Base-by-base conservation (phyloP, 2,797 vertebrate species). In the Geotrypetes seraphini region DNA sequence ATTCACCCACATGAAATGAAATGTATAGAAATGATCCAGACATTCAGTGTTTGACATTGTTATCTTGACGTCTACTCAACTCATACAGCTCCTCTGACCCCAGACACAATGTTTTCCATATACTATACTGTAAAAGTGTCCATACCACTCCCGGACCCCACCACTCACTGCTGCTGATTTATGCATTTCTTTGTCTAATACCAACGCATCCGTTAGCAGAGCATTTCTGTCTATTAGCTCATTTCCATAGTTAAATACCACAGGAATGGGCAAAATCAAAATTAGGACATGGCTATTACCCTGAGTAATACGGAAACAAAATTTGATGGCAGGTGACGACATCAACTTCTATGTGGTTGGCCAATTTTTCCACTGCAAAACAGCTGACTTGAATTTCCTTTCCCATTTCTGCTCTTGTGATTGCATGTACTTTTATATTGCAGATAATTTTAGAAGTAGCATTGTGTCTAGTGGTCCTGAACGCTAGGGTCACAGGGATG, bases 31-130 rank as follows among this genome's bases (percentile, higher is more conserved):
- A n/a, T n/a, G n/a, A n/a, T 66, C 65, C 73, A 75, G 51, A 55
- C 38, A 23, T 55, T 57, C 48, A 65, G 34, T 64, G 65, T 78
- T 79, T 75, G 65, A 79, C 73, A 58, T 71, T 60, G 56, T 53
- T 66, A 52, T 56, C 56, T 66, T 63, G 50, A 56, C 62, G 57
- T 62, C 34, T 26, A 43, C 51, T 50, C 73, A 72, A 71, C 50
- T 54, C 37, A 46, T 60, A 71, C 66, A 71, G 68, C 68, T 81
- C 70, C n/a, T n/a, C n/a, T 62, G 47, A 60, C 40, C 10, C 20
- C 29, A 47, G 36, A 36, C 32, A 40, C 45, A 42, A 39, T 45
- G 41, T 43, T 58, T 60, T 46, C 46, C 44, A 36, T 33, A 13
- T 23, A 12, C 28, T 55, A 42, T n/a, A n/a, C n/a, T n/a, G n/a